A percentile compares a stretch with the other conserved stretches of the same genome.
phyloP scores from a whole-genome alignment of 1,140 invertebrate species.

The Hestina assimilis region DNA sequence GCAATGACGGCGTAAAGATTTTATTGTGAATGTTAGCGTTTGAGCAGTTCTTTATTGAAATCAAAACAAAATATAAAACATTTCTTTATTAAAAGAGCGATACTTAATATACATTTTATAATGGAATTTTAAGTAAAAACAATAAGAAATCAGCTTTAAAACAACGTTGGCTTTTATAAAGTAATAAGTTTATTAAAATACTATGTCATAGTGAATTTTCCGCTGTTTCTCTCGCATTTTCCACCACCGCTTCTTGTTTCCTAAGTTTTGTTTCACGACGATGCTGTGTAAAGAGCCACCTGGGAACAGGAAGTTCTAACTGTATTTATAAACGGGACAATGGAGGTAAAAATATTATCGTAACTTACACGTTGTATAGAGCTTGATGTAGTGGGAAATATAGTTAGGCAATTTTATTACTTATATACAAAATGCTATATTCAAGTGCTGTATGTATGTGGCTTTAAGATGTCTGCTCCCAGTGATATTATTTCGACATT shows the following conservation, averaged over 20 bases:
- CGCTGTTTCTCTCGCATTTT: conserved; percentile 13
- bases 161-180: neutral
- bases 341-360: conserved; percentile 8
- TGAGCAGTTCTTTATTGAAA: no score
- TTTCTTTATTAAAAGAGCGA: no score
- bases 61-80: no score
- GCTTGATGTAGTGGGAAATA: neutral
- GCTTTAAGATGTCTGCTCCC: no score
- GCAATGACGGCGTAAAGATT: no score
- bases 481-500: no score
- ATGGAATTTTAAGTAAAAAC: no score
- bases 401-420: neutral
- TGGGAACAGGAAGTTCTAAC: conserved; percentile 34
- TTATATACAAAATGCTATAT: no score
- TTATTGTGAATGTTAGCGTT: no score
- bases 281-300: conserved; percentile 52
- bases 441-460: no score
- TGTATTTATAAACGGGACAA: conserved; percentile 21
- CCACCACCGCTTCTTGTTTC: conserved; percentile 23
- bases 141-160: no score
- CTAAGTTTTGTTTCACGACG: conserved; percentile 37
- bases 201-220: conserved; percentile 5
- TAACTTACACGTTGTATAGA: neutral
- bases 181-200: conserved; percentile 5
- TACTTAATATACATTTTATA: no score